These are phyloP conservation scores for Sebastes aleutianus DNA, from an alignment of 2,797 vertebrate species.

Conservation along the genomic window DNA sequence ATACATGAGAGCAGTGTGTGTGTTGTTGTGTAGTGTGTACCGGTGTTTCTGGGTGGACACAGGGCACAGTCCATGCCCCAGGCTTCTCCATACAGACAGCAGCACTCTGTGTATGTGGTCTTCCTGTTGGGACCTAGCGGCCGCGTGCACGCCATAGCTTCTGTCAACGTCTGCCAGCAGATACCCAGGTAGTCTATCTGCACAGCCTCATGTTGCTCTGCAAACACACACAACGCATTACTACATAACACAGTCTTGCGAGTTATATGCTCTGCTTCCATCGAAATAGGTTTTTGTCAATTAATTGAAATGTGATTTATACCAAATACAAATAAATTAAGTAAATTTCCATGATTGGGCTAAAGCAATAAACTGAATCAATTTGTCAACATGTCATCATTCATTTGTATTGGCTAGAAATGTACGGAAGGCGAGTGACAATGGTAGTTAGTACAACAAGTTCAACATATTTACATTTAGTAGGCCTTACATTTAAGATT, in stretches of 20 bases:
- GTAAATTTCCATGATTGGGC: not conserved
- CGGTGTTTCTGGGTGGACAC: conserved; percentile 88
- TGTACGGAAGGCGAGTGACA: not conserved
- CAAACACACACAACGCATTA: not conserved
- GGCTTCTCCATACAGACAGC: conserved; percentile 92
- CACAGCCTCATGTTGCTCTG: conserved; percentile 62
- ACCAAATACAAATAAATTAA: not conserved
- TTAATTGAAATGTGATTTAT: not conserved
- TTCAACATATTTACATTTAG: not conserved
- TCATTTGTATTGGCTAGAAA: not conserved
- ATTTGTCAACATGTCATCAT: not conserved
- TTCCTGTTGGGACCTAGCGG: conserved; percentile 84
- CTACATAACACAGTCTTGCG: not conserved
- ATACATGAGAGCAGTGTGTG: not conserved
- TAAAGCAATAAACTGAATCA: not conserved
- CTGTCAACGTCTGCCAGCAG: conserved; percentile 92
- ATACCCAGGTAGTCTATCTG: conserved; percentile 83
- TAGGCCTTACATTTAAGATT: not conserved
- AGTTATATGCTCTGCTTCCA: not conserved
- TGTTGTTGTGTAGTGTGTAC: conserved; percentile 25
- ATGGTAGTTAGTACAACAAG: not conserved
- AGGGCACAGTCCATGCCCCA: conserved; percentile 96
- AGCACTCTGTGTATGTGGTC: conserved; percentile 95
- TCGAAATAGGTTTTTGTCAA: not conserved
- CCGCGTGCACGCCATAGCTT: conserved; percentile 81